Conservation (phyloP, 2,113 vertebrate species). For the Thamnophis sirtalis region DNA sequence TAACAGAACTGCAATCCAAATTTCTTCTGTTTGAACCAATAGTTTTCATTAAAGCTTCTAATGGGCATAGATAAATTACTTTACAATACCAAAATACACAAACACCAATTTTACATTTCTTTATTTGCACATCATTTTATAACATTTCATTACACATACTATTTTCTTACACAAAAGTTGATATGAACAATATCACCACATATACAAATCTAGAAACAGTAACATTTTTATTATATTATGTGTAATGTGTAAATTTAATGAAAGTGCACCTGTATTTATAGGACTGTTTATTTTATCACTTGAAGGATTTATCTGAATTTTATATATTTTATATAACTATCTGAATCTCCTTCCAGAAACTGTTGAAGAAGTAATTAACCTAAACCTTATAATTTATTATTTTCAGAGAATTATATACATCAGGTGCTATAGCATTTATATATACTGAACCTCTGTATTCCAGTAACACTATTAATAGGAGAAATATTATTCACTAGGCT, state of each 20-base stretch:
- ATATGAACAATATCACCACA: conserved; percentile 39
- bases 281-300: conserved; percentile 31
- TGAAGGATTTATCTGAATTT: background rate
- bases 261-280: conserved; percentile 47
- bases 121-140: conserved; percentile 58
- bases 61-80: background rate
- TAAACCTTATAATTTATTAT: background rate
- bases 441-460: background rate
- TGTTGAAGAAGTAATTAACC: conserved; percentile 37
- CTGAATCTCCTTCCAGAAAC: conserved; percentile 14
- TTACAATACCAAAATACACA: conserved; percentile 27
- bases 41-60: background rate
- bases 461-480: background rate
- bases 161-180: conserved; percentile 43
- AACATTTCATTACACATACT: conserved; percentile 51
- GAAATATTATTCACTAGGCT: background rate
- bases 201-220: conserved; percentile 42
- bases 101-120: conserved; percentile 45
- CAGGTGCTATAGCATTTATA: conserved; percentile 14
- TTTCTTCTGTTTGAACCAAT: background rate
- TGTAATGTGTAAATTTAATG: conserved; percentile 40
- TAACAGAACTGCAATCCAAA: background rate
- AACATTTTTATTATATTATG: conserved; percentile 40
- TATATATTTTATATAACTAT: conserved; percentile 29
- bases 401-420: conserved; percentile 6